Base-by-base conservation (phyloP, 1,140 invertebrate genomes). In the Drosophila kurseongensis region DNA sequence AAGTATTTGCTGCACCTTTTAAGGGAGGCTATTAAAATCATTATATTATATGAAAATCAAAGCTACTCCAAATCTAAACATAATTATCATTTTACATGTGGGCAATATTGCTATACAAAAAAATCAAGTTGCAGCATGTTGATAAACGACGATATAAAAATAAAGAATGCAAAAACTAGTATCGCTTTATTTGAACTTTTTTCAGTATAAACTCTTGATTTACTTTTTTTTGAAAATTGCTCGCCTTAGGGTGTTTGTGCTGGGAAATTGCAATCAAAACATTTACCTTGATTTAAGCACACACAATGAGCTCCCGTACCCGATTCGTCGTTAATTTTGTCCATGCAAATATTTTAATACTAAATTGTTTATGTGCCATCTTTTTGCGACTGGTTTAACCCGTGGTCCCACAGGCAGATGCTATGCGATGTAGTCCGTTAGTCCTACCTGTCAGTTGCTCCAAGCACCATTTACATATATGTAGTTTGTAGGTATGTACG, bases 361-460 rank as follows among this genome's bases (percentile, higher is more conserved):
- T 55, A 36, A 63, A 65, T 75, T 54, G 48, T 65, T 40, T 41
- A 23, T 45, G 55, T 40, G 40, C 35, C 23, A 29, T 47, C 16
- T 58, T 73, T 58, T 50, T 50, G 42, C 52, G 42, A 62, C 58
- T 63, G 78, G 60, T 50, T 67, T 51, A 67, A 75, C 73, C 40
- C 23, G 73, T 75, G 56, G 18, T n/a, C 29, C 67, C 13, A 29
- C 40, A 32, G 56, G 41, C 29, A 42, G 0, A 66, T 67, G 51
- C 32, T 48, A 54, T 36, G 36, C 14, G 18, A 61, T 27, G 48
- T 18, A 8, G 8, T 18, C 12, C 14, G 2, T 16, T 51, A 6
- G 12, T 51, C 47, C 48, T 47, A 42, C 8, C 36, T 48, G 36
- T 41, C 59, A 36, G 35, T 16, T 18, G 35, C 35, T 16, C 29